phyloP scores from a whole-genome alignment of 2,797 vertebrate species.

The Poeciliopsis presidionis region DNA sequence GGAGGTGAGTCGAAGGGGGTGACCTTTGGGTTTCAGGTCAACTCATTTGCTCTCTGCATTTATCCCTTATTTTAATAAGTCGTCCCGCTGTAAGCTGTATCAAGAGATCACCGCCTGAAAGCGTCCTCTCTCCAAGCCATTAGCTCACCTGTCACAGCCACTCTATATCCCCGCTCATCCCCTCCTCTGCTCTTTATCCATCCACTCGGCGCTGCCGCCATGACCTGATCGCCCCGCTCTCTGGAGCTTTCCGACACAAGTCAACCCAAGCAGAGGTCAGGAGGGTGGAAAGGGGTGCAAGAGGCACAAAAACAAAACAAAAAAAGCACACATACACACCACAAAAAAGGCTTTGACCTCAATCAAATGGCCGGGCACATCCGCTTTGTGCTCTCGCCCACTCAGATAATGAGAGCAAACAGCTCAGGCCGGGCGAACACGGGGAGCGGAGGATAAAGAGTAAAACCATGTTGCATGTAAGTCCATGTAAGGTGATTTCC shows the following conservation, averaged over 20 bases:
- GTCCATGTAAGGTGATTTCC: slow-evolving; percentile 24
- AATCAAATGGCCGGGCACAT: slow-evolving; percentile 63
- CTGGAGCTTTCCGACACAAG: slow-evolving; percentile 42
- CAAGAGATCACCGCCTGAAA: slow-evolving; percentile 73
- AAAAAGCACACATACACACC: neutral
- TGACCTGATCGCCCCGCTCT: slow-evolving; percentile 57
- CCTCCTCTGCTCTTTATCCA: slow-evolving; percentile 50
- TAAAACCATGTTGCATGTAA: slow-evolving; percentile 23
- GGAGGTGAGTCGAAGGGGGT: slow-evolving; percentile 36
- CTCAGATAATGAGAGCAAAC: slow-evolving; percentile 60
- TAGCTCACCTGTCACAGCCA: slow-evolving; percentile 67
- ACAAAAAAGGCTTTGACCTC: slow-evolving; percentile 73
- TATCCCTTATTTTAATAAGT: slow-evolving; percentile 85
- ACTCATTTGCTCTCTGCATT: slow-evolving; percentile 80
- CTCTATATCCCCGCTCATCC: slow-evolving; percentile 56
- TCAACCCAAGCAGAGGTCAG: slow-evolving; percentile 49
- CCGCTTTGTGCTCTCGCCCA: slow-evolving; percentile 55
- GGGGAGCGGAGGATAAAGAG: slow-evolving; percentile 26
- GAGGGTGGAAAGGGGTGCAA: slow-evolving; percentile 24
- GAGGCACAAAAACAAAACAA: slow-evolving; percentile 20
- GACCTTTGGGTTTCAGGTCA: slow-evolving; percentile 86
- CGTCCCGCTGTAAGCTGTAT: slow-evolving; percentile 66
- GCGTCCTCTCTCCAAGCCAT: slow-evolving; percentile 70
- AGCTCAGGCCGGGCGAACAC: slow-evolving; percentile 27
- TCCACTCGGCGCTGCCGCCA: slow-evolving; percentile 40